A percentile compares a stretch with the other conserved stretches of the same genome.
These are phyloP conservation scores for Mola mola DNA, from an alignment of 2,113 vertebrate genomes.

Conservation along the genomic window DNA sequence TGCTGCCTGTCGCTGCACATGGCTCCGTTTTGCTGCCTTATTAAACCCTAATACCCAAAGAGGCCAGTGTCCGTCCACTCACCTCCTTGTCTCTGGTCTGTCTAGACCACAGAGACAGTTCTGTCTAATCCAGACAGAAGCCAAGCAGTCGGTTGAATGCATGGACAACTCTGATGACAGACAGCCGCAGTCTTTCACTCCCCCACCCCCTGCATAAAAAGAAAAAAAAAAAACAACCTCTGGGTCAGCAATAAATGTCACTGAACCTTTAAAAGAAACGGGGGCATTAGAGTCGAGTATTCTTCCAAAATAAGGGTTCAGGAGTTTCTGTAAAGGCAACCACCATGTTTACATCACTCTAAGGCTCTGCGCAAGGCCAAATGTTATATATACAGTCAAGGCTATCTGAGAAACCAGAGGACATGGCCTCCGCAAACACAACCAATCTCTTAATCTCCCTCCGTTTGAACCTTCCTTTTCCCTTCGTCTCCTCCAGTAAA, in stretches of 20 bases:
- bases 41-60: constrained; percentile 69
- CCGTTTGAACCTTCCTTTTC: constrained; percentile 68
- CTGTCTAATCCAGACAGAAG: constrained; percentile 46
- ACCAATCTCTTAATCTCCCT: constrained; percentile 79
- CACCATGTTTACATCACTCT: constrained; percentile 70
- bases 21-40: constrained; percentile 64
- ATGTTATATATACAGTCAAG: constrained; percentile 80
- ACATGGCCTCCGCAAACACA: constrained; percentile 78
- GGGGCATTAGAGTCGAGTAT: constrained; percentile 35
- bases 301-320: constrained; percentile 64
- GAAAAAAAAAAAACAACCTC: background rate
- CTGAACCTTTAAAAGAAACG: constrained; percentile 33
- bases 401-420: constrained; percentile 77
- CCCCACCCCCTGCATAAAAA: background rate
- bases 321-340: constrained; percentile 69
- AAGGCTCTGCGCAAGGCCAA: constrained; percentile 72
- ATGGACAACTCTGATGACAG: constrained; percentile 54
- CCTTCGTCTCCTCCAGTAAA: constrained; percentile 43
- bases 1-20: constrained; percentile 52
- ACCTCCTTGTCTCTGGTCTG: constrained; percentile 63
- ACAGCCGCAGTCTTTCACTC: constrained; percentile 49
- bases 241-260: constrained; percentile 56
- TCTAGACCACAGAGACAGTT: constrained; percentile 67
- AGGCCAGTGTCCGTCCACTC: constrained; percentile 59
- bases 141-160: constrained; percentile 39